These are phyloP conservation scores for Delichon dasypus DNA, from an alignment of 2,797 vertebrate species.

Conservation along the genomic window DNA sequence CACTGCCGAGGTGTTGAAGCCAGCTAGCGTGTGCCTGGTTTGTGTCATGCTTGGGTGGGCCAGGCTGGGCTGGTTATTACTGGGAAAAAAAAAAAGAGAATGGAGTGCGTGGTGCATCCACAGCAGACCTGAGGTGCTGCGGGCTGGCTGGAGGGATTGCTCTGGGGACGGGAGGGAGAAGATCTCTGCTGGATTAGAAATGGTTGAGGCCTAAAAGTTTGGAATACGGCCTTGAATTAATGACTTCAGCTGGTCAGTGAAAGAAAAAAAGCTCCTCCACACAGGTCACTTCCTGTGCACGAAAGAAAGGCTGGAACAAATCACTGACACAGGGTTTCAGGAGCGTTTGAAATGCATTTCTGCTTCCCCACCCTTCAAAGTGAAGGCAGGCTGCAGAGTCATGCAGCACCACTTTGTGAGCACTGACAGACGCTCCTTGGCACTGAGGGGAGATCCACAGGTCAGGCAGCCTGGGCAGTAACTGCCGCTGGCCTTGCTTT, in stretches of 20 bases:
- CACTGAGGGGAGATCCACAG: neutral
- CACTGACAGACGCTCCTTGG: neutral
- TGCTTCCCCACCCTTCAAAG: no score
- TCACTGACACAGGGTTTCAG: rapidly evolving
- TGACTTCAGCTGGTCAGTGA: neutral
- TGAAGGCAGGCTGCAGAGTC: neutral
- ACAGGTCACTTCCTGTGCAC: rapidly evolving
- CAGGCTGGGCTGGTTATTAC: neutral
- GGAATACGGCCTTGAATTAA: neutral
- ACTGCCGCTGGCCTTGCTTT: neutral
- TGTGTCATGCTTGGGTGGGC: neutral
- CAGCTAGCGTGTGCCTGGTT: neutral
- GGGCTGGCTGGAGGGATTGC: neutral
- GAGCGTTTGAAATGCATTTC: rapidly evolving
- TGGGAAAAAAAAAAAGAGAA: neutral
- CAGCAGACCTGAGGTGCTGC: rapidly evolving
- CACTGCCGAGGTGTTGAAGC: constrained; percentile 4
- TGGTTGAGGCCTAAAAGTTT: rapidly evolving
- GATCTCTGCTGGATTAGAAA: neutral
- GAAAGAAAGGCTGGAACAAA: neutral
- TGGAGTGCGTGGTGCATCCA: rapidly evolving
- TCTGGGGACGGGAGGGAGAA: rapidly evolving
- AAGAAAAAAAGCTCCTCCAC: neutral
- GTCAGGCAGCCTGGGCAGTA: neutral
- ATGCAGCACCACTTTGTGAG: neutral